Conservation (phyloP, 2,888 invertebrate genomes). For the Aphidoletes aphidimyza region DNA sequence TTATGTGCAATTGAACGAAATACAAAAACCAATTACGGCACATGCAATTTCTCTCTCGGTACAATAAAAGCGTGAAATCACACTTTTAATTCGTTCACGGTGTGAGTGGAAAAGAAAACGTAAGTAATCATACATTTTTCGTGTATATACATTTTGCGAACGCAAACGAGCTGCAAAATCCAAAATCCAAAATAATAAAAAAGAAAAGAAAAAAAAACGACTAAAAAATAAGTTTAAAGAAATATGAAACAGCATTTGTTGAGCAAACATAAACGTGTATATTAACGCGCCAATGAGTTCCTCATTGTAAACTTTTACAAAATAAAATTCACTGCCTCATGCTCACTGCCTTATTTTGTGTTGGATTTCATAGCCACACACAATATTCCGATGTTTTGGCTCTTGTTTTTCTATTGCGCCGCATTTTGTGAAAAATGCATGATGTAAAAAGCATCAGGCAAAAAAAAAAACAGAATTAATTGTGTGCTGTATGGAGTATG, state of each 20-base stretch:
- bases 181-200: no score
- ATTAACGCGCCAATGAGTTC: constrained; percentile 54
- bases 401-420: constrained; percentile 12
- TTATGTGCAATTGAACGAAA: constrained; percentile 40
- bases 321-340: background rate
- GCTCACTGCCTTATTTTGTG: background rate
- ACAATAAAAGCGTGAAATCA: constrained; percentile 52
- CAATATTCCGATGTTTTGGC: constrained; percentile 33
- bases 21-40: constrained; percentile 41
- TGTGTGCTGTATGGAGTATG: background rate
- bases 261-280: constrained; percentile 52
- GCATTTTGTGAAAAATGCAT: background rate
- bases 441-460: background rate
- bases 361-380: background rate
- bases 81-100: constrained; percentile 52
- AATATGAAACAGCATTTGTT: constrained; percentile 37
- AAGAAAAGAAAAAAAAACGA: background rate
- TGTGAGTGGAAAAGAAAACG: constrained; percentile 46
- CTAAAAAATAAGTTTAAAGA: background rate
- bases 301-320: constrained; percentile 43
- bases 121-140: constrained; percentile 7
- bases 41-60: constrained; percentile 53
- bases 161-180: background rate
- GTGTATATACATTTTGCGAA: background rate
- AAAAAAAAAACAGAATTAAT: constrained; percentile 6